These are phyloP conservation scores for Dallia pectoralis DNA, from an alignment of 2,797 vertebrate genomes.

Conservation along the genomic window DNA sequence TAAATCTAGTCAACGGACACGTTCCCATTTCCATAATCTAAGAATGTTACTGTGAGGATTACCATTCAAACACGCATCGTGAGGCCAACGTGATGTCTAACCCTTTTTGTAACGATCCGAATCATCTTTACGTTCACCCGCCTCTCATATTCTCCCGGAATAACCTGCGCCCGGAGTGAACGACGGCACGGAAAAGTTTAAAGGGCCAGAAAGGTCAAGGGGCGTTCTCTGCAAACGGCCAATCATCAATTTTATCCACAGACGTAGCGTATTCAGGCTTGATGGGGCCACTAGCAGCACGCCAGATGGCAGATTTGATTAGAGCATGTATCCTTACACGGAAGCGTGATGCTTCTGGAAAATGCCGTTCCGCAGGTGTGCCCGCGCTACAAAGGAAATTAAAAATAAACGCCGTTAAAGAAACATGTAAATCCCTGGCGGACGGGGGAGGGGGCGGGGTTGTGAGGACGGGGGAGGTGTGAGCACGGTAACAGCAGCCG, in stretches of 20 bases:
- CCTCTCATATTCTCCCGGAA: neutral
- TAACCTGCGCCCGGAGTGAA: slow-evolving; percentile 25
- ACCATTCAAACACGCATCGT: slow-evolving; percentile 29
- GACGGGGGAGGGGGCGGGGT: slow-evolving; percentile 17
- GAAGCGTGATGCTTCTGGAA: slow-evolving; percentile 77
- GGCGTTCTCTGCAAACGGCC: slow-evolving; percentile 72
- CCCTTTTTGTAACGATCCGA: slow-evolving; percentile 47
- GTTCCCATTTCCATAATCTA: slow-evolving; percentile 47
- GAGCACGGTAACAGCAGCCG: slow-evolving; percentile 16
- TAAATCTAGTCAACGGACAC: slow-evolving; percentile 34
- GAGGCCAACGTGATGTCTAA: slow-evolving; percentile 43
- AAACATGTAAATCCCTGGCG: slow-evolving; percentile 56
- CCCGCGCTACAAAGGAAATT: slow-evolving; percentile 53
- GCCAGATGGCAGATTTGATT: slow-evolving; percentile 80
- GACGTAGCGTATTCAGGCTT: slow-evolving; percentile 77
- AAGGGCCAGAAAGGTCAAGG: slow-evolving; percentile 72
- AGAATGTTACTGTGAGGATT: slow-evolving; percentile 20
- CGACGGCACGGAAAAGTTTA: slow-evolving; percentile 44
- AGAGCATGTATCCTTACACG: slow-evolving; percentile 72
- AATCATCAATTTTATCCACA: slow-evolving; percentile 74
- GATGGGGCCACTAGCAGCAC: slow-evolving; percentile 73
- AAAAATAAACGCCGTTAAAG: slow-evolving; percentile 59
- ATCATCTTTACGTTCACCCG: slow-evolving; percentile 45
- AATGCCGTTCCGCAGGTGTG: slow-evolving; percentile 76
- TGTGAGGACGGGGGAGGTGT: too few relatives aligned